Conservation (phyloP, 2,113 vertebrate species). For the Sphaerodactylus townsendi region DNA sequence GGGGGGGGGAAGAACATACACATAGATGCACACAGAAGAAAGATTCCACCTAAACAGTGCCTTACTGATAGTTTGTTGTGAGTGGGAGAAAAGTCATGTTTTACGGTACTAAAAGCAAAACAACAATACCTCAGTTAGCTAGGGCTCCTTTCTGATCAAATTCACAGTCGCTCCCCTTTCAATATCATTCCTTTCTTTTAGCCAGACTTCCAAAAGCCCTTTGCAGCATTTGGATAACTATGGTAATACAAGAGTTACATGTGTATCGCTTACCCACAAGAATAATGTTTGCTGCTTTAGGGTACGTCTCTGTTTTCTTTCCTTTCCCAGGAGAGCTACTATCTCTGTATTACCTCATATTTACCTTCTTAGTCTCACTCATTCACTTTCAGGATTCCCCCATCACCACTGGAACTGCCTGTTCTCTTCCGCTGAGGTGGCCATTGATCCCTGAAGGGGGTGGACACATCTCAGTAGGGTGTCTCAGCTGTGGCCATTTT, state of each 20-base stretch:
- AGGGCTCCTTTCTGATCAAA: not conserved
- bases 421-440: too few species aligned
- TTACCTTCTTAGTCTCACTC: not conserved
- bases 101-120: not conserved
- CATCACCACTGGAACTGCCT: not conserved
- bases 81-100: not conserved
- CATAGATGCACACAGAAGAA: too few species aligned
- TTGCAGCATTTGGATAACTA: not conserved
- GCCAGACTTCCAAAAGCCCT: not conserved
- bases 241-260: not conserved
- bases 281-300: not conserved
- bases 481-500: too few species aligned
- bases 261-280: not conserved
- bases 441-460: too few species aligned
- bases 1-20: too few species aligned
- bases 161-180: not conserved
- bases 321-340: not conserved
- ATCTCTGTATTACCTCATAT: not conserved
- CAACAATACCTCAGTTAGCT: not conserved
- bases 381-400: not conserved
- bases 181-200: not conserved
- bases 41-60: not conserved
- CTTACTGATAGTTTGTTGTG: constrained; percentile 25
- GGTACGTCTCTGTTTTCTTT: not conserved
- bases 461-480: too few species aligned